A percentile compares a stretch with the other conserved stretches of the same genome.
These are phyloP conservation scores for Sphaerophoria taeniata DNA, from an alignment of 2,888 invertebrate genomes.

Conservation along the genomic window DNA sequence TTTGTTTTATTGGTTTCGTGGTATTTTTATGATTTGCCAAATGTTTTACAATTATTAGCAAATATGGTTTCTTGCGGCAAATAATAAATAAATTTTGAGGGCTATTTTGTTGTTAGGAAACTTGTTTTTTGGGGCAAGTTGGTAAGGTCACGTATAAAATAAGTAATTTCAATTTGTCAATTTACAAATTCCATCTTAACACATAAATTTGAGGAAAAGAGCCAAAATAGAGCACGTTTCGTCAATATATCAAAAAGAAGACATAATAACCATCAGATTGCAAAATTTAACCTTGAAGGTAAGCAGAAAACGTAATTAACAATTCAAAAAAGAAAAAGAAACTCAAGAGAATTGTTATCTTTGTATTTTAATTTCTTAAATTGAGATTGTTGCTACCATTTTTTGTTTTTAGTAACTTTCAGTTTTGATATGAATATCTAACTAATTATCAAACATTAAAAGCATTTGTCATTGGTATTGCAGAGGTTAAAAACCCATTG, in stretches of 20 bases:
- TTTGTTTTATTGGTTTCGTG: not conserved
- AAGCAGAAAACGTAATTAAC: not conserved
- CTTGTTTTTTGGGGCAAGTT: too few relatives aligned
- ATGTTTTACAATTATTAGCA: too few relatives aligned
- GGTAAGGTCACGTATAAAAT: not conserved
- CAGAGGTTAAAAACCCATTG: not conserved
- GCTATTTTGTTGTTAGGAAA: too few relatives aligned
- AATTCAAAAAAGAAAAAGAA: not conserved
- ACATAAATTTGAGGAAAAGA: not conserved
- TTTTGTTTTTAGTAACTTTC: conserved; percentile 2
- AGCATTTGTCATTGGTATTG: not conserved
- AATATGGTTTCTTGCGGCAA: too few relatives aligned
- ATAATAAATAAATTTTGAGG: too few relatives aligned
- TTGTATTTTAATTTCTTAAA: not conserved
- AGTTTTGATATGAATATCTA: conserved; percentile 28
- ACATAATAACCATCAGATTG: not conserved
- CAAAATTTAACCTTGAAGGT: not conserved
- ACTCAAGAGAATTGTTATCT: not conserved
- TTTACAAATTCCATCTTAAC: not conserved
- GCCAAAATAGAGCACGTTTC: not conserved
- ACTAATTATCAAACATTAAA: not conserved
- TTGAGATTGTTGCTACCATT: not conserved
- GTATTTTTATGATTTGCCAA: not conserved
- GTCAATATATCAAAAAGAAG: not conserved
- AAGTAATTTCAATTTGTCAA: not conserved